phyloP scores from a whole-genome alignment of 1,140 invertebrate genomes.

The Drosophila pandora region DNA sequence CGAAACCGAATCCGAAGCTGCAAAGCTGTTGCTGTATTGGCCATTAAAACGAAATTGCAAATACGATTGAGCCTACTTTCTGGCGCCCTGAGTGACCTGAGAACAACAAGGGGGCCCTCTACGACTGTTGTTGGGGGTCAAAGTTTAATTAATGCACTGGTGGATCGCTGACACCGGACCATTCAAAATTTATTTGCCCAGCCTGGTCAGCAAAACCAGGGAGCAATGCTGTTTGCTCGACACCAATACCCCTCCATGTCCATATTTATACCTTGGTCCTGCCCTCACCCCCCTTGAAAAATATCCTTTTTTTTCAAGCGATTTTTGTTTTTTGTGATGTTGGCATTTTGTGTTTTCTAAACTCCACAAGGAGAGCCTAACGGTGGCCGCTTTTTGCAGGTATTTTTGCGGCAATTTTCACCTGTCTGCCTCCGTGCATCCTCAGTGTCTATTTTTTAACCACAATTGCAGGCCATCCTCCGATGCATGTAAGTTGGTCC shows the following conservation, averaged over 20 bases:
- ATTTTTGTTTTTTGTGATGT: not conserved
- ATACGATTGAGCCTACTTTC: constrained; percentile 58
- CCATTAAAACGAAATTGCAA: constrained; percentile 57
- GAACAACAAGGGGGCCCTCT: constrained; percentile 1
- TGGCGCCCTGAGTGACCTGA: constrained; percentile 27
- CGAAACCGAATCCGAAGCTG: constrained; percentile 15
- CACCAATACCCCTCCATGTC: constrained; percentile 13
- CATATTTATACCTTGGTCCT: not conserved
- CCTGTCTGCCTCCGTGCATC: constrained; percentile 32
- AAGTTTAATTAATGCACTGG: constrained; percentile 56
- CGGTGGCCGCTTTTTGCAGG: constrained; percentile 17
- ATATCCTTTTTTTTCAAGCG: not conserved
- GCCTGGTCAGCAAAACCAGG: not conserved
- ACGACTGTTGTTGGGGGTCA: constrained; percentile 6
- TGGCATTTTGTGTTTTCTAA: constrained; percentile 1
- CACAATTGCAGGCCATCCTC: constrained; percentile 57
- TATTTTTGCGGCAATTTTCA: constrained; percentile 63
- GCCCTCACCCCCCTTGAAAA: not conserved
- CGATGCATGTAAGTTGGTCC: constrained; percentile 17
- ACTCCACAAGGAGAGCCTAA: constrained; percentile 8
- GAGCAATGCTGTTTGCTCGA: constrained; percentile 25
- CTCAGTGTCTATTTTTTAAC: constrained; percentile 45
- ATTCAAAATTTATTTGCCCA: constrained; percentile 51
- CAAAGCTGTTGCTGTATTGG: constrained; percentile 9
- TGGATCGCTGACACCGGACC: constrained; percentile 36